These are phyloP conservation scores for Frankliniella intonsa DNA, from an alignment of 2,888 invertebrate species.

Conservation along the genomic window DNA sequence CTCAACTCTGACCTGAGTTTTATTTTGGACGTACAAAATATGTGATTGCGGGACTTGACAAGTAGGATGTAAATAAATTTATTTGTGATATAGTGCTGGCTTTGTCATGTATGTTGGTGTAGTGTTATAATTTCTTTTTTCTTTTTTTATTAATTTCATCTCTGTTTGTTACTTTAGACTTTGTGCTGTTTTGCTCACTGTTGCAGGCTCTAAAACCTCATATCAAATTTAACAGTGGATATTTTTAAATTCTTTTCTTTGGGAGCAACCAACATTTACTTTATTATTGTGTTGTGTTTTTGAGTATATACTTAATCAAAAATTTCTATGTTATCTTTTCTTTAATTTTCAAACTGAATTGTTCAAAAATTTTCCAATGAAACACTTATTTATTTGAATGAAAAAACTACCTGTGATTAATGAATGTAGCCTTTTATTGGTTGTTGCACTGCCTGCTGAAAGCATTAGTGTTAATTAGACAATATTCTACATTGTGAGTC, in stretches of 20 bases:
- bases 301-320: not conserved
- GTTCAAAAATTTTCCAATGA: not conserved
- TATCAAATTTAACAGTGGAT: not conserved
- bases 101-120: not conserved
- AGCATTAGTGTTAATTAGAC: not conserved
- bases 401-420: not conserved
- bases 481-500: not conserved
- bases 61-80: not conserved
- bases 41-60: not conserved
- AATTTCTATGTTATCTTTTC: not conserved
- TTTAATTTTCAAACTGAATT: not conserved
- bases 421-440: not conserved
- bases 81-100: constrained; percentile 12
- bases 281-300: too few relatives aligned
- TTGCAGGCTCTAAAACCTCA: not conserved
- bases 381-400: not conserved
- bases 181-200: constrained; percentile 24
- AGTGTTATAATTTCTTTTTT: not conserved
- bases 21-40: not conserved
- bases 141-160: not conserved
- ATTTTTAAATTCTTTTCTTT: too few relatives aligned
- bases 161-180: constrained; percentile 4
- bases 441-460: not conserved
- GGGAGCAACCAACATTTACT: too few relatives aligned
- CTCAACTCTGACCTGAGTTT: constrained; percentile 9